These are phyloP conservation scores for Pegoplata infirma DNA, from an alignment of 2,888 invertebrate species.

Conservation along the genomic window DNA sequence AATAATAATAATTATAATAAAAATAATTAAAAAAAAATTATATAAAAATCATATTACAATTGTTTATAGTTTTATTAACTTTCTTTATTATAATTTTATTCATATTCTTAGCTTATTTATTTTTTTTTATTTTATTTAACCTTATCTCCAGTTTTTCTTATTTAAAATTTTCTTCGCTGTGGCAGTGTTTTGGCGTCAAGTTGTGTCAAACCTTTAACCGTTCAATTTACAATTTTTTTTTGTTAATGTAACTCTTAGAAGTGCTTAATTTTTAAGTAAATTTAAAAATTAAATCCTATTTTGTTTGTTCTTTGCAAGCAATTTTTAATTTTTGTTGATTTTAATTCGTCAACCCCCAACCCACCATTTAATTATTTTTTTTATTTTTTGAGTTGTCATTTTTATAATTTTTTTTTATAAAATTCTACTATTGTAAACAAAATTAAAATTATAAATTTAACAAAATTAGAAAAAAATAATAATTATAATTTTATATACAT, in stretches of 20 bases:
- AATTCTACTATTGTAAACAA: conserved; percentile 8
- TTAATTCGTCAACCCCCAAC: conserved; percentile 36
- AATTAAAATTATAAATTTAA: conserved; percentile 7
- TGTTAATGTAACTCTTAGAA: conserved; percentile 56
- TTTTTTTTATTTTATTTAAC: too few relatives aligned
- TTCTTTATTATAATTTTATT: conserved; percentile 30
- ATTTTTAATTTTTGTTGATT: conserved; percentile 44
- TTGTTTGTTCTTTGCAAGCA: conserved; percentile 58
- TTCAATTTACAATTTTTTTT: conserved; percentile 69
- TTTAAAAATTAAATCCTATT: conserved; percentile 66
- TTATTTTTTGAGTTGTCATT: conserved; percentile 54
- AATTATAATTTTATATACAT: conserved; percentile 35
- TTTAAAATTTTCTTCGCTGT: conserved; percentile 67
- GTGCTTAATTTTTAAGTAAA: conserved; percentile 60
- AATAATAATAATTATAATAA: conserved; percentile 7
- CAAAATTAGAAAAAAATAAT: neutral
- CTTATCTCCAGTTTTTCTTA: conserved; percentile 25
- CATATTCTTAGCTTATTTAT: conserved; percentile 24
- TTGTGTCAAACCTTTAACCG: conserved; percentile 75
- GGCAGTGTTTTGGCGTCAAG: conserved; percentile 77
- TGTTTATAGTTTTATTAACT: neutral
- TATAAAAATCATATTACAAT: neutral
- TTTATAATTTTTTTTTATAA: conserved; percentile 8
- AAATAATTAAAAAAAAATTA: neutral
- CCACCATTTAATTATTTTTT: conserved; percentile 46